These are phyloP conservation scores for Gallinago nigripennis DNA, from an alignment of 2,797 vertebrate genomes.

Conservation along the genomic window DNA sequence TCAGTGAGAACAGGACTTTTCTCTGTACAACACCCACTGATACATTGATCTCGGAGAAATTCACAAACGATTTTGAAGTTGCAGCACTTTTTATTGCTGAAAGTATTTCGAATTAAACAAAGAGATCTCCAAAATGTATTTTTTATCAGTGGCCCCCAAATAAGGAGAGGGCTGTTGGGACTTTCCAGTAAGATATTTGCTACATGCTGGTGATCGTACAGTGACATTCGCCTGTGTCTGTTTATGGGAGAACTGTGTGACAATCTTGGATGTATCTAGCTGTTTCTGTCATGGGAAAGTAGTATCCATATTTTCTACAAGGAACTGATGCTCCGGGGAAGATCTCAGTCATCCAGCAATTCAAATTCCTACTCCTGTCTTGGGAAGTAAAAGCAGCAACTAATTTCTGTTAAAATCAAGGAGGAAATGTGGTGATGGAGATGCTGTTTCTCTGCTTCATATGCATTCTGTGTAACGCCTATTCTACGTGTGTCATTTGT, in stretches of 20 bases:
- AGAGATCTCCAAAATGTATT: neutral
- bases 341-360: neutral
- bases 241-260: fast-evolving
- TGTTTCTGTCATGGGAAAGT: neutral
- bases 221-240: neutral
- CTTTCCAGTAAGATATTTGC: neutral
- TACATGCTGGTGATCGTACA: fast-evolving
- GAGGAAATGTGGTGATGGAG: neutral
- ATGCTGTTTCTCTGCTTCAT: neutral
- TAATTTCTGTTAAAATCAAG: neutral
- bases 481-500: neutral
- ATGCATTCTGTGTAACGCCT: neutral
- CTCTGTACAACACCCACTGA: neutral
- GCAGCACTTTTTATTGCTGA: neutral
- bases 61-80: neutral
- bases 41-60: neutral
- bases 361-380: neutral
- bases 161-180: neutral
- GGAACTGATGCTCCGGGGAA: neutral
- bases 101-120: neutral
- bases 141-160: neutral
- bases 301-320: neutral
- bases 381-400: neutral
- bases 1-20: neutral
- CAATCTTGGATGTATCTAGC: neutral